Conservation (phyloP, 2,797 vertebrate genomes). For the Parauchenoglanis punctatus region DNA sequence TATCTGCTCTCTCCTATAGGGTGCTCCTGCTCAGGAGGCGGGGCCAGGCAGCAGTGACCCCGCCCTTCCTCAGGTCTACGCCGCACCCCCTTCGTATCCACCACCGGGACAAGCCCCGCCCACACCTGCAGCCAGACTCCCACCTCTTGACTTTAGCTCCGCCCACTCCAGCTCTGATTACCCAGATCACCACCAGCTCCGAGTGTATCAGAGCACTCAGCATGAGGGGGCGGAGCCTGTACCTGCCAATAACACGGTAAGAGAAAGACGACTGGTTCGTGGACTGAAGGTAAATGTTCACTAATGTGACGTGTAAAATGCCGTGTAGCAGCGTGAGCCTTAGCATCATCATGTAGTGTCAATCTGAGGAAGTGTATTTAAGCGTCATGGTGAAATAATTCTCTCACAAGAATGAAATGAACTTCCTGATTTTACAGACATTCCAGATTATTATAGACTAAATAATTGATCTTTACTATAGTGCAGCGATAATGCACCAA, state of each 20-base stretch:
- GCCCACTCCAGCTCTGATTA: conserved; percentile 73
- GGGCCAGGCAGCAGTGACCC: conserved; percentile 74
- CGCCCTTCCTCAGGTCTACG: conserved; percentile 77
- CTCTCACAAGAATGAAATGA: neutral
- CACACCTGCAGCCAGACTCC: conserved; percentile 67
- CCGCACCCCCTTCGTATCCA: conserved; percentile 76
- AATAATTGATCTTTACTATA: neutral
- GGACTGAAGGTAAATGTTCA: neutral
- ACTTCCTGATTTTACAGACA: neutral
- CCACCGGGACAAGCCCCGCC: conserved; percentile 75
- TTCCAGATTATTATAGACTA: neutral
- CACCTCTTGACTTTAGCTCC: conserved; percentile 75
- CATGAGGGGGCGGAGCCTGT: conserved; percentile 71
- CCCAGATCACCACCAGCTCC: conserved; percentile 75
- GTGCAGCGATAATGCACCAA: neutral
- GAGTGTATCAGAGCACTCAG: conserved; percentile 78
- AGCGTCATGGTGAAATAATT: too few relatives aligned
- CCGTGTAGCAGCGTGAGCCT: neutral
- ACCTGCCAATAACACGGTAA: conserved; percentile 71
- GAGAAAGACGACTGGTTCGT: conserved; percentile 46
- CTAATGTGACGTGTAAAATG: neutral
- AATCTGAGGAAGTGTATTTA: neutral
- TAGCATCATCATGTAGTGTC: too few relatives aligned
- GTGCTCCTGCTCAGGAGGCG: conserved; percentile 75
- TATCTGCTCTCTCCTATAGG: conserved; percentile 61